Evolutionary conservation across 2,888 invertebrate genomes (phyloP).

Genomic region (Hypena proboscidalis): DNA sequence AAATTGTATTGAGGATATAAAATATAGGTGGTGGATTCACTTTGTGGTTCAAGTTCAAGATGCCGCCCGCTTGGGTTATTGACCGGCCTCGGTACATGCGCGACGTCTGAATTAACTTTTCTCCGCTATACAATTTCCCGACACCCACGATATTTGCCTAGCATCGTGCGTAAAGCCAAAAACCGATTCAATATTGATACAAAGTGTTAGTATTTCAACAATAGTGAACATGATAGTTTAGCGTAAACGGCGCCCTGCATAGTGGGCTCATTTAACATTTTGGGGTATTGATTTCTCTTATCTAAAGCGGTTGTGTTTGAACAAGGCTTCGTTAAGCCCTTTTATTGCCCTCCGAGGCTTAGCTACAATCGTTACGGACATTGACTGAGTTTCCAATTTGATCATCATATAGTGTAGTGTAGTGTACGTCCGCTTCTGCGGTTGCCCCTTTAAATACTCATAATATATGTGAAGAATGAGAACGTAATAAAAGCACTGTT

Average conservation of each 20-base stretch:
- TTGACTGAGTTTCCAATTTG: conserved; percentile 50
- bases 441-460: conserved; percentile 4
- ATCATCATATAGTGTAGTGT: conserved; percentile 16
- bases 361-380: conserved; percentile 49
- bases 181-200: conserved; percentile 9
- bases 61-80: conserved; percentile 68
- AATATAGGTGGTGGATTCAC: conserved; percentile 51
- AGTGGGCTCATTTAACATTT: conserved; percentile 42
- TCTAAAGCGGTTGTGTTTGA: conserved; percentile 62
- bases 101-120: conserved; percentile 54
- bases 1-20: conserved; percentile 48
- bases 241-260: conserved; percentile 5
- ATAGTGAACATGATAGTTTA: background rate
- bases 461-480: too few relatives aligned
- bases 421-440: conserved; percentile 20
- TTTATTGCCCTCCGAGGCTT: conserved; percentile 62
- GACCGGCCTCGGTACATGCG: conserved; percentile 71
- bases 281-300: conserved; percentile 66
- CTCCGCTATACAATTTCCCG: conserved; percentile 37
- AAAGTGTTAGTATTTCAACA: too few relatives aligned
- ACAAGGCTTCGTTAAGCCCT: conserved; percentile 61
- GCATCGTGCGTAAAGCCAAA: conserved; percentile 3
- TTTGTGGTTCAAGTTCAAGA: conserved; percentile 81
- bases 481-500: too few relatives aligned
- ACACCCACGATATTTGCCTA: conserved; percentile 19